Conservation (phyloP, 2,113 vertebrate genomes). For the Cryptotis parvus region DNA sequence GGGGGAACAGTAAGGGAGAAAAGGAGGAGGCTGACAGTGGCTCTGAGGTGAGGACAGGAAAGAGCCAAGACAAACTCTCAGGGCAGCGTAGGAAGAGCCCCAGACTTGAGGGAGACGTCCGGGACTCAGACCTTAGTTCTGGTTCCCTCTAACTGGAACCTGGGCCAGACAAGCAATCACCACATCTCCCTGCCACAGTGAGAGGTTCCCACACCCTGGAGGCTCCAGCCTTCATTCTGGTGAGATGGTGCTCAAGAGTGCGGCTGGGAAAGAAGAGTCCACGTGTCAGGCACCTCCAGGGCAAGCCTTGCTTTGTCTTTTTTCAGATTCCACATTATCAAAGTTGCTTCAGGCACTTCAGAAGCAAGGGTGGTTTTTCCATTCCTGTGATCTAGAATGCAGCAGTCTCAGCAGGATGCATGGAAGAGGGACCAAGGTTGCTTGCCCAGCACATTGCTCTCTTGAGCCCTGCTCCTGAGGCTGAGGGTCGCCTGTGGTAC, state of each 20-base stretch:
- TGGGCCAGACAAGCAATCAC: neutral
- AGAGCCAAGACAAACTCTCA: neutral
- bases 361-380: neutral
- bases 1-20: neutral
- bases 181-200: neutral
- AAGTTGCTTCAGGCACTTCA: neutral
- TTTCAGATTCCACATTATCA: constrained; percentile 18
- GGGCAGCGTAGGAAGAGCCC: neutral
- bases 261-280: neutral
- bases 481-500: no score
- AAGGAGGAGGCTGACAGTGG: neutral
- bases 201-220: neutral
- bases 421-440: neutral
- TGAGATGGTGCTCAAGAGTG: fast-evolving
- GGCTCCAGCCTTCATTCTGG: neutral
- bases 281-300: neutral
- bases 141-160: neutral
- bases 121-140: neutral
- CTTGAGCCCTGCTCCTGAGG: neutral
- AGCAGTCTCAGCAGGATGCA: neutral
- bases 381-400: neutral
- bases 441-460: neutral
- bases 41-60: neutral
- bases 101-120: neutral
- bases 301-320: neutral